phyloP scores from a whole-genome alignment of 2,888 invertebrate species.

The Euzophera pinguis region DNA sequence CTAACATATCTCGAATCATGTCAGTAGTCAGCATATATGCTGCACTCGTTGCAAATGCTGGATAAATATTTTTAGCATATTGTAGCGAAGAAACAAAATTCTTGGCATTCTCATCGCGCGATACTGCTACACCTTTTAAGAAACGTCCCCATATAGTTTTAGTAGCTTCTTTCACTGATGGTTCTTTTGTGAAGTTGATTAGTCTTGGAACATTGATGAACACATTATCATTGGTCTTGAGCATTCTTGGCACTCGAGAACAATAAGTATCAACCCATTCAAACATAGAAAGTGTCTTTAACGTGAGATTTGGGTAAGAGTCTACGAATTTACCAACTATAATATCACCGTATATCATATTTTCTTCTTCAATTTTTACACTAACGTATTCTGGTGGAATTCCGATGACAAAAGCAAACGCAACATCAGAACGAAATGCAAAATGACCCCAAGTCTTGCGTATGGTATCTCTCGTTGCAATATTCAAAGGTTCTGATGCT shows the following conservation, averaged over 20 bases:
- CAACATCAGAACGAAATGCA: slow-evolving; percentile 82
- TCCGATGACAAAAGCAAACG: slow-evolving; percentile 85
- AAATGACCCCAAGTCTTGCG: slow-evolving; percentile 91
- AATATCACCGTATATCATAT: slow-evolving; percentile 87
- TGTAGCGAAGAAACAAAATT: slow-evolving; percentile 91
- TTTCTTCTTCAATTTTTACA: slow-evolving; percentile 80
- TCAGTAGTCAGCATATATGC: slow-evolving; percentile 91
- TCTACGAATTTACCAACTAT: slow-evolving; percentile 86
- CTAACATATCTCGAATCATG: slow-evolving; percentile 85
- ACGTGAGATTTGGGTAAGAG: slow-evolving; percentile 89
- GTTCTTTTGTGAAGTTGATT: slow-evolving; percentile 81
- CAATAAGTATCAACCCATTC: slow-evolving; percentile 91
- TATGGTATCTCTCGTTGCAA: slow-evolving; percentile 85
- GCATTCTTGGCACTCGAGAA: slow-evolving; percentile 84
- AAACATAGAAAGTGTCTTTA: slow-evolving; percentile 90
- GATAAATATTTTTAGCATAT: slow-evolving; percentile 86
- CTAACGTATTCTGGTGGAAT: slow-evolving; percentile 52
- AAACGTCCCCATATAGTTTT: slow-evolving; percentile 89
- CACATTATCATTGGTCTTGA: slow-evolving; percentile 95
- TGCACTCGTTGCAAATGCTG: slow-evolving; percentile 95
- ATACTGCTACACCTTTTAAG: slow-evolving; percentile 91
- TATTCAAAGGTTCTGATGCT: slow-evolving; percentile 87
- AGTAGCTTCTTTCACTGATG: slow-evolving; percentile 79
- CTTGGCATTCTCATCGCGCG: slow-evolving; percentile 90
- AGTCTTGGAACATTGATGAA: slow-evolving; percentile 90